phyloP scores from a whole-genome alignment of 1,140 invertebrate species.

The Drosophila lacteicornis region DNA sequence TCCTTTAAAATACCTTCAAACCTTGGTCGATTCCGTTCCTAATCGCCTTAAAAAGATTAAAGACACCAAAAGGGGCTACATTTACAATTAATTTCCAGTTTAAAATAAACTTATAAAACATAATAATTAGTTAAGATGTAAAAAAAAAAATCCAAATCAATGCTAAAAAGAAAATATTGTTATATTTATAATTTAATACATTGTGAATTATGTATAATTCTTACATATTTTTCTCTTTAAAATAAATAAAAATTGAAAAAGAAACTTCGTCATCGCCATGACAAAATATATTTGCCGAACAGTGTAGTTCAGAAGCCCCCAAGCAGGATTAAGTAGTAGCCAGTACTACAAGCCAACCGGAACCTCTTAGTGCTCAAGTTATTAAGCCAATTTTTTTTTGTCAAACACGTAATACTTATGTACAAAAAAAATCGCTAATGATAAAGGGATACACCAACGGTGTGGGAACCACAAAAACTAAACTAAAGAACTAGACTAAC shows the following conservation, averaged over 20 bases:
- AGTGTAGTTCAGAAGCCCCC: neutral
- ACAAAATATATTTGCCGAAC: too few relatives aligned
- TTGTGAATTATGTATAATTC: neutral
- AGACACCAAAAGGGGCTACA: constrained; percentile 21
- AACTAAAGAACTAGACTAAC: too few relatives aligned
- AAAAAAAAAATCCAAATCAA: constrained; percentile 1
- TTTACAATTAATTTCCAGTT: constrained; percentile 25
- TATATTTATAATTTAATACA: constrained; percentile 16
- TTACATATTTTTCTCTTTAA: too few relatives aligned
- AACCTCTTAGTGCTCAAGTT: neutral
- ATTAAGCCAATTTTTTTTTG: neutral
- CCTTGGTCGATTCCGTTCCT: constrained; percentile 21
- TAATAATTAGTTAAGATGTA: neutral
- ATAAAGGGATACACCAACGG: neutral
- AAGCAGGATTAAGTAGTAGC: neutral
- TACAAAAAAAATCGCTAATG: too few relatives aligned
- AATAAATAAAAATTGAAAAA: constrained; percentile 1
- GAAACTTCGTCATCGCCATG: too few relatives aligned
- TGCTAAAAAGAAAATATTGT: constrained; percentile 8
- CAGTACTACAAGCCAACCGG: neutral
- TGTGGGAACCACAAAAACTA: too few relatives aligned
- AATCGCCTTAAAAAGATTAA: neutral
- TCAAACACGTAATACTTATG: too few relatives aligned
- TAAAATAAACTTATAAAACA: neutral
- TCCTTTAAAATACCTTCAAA: neutral